Conservation (phyloP, 1,140 invertebrate species). For the Metopolophium dirhodum region DNA sequence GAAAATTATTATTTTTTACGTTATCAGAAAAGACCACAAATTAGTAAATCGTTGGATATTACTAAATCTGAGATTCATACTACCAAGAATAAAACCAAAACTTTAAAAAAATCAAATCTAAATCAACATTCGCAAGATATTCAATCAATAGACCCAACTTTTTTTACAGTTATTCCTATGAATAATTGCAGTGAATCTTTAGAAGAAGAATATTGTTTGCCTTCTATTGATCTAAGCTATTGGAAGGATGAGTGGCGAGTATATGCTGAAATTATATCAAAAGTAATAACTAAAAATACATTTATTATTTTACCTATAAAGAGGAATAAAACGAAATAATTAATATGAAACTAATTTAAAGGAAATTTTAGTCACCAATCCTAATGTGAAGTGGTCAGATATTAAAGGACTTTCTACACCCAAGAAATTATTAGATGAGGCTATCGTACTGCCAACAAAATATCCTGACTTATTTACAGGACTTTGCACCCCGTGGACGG, state of each 20-base stretch:
- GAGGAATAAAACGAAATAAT: neutral
- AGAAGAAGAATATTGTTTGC: conserved; percentile 62
- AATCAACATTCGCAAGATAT: neutral
- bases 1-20: conserved; percentile 84
- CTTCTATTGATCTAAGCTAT: conserved; percentile 63
- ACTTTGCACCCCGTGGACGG: conserved; percentile 83
- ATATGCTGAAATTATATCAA: conserved; percentile 67
- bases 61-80: conserved; percentile 61
- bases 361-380: conserved; percentile 73
- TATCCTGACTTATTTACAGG: conserved; percentile 85
- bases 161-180: conserved; percentile 12
- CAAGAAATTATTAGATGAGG: conserved; percentile 86
- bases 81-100: conserved; percentile 60
- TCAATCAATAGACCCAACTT: neutral
- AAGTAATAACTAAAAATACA: conserved; percentile 60
- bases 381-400: conserved; percentile 73
- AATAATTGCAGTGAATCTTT: neutral
- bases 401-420: conserved; percentile 79
- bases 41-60: conserved; percentile 69
- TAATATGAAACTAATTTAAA: conserved; percentile 59
- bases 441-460: conserved; percentile 83
- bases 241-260: conserved; percentile 65
- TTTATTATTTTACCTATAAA: neutral
- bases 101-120: conserved; percentile 58
- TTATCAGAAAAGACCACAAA: conserved; percentile 84